Percentiles rank a stretch among this genome's conserved stretches.
Conservation (phyloP, 2,888 invertebrate genomes). For the Sthenelais limicola region DNA sequence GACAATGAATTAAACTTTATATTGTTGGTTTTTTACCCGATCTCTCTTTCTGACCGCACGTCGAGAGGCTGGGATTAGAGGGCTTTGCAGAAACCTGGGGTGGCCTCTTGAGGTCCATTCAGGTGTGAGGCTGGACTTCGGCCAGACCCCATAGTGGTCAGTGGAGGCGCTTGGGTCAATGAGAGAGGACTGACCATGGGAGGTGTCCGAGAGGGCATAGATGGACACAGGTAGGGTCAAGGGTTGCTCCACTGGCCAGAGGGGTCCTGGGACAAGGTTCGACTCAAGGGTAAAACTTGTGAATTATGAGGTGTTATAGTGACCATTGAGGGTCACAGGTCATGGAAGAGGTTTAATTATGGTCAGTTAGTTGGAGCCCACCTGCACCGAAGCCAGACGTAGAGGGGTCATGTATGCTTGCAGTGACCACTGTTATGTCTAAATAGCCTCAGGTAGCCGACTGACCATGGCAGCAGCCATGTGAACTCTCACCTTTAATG, state of each 20-base stretch:
- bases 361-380: slow-evolving; percentile 27
- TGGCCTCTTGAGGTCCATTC: no score
- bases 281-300: not conserved
- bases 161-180: no score
- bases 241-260: slow-evolving; percentile 6
- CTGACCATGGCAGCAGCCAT: slow-evolving; percentile 29
- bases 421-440: slow-evolving; percentile 36
- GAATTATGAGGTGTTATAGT: slow-evolving; percentile 35
- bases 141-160: no score
- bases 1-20: no score
- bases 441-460: slow-evolving; percentile 24
- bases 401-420: not conserved
- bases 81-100: no score
- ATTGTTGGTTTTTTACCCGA: no score
- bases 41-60: no score
- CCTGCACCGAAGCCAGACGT: not conserved
- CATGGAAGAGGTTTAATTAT: slow-evolving; percentile 27
- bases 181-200: slow-evolving; percentile 18
- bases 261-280: slow-evolving; percentile 16
- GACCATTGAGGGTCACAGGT: slow-evolving; percentile 25
- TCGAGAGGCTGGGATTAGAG: no score
- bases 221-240: slow-evolving; percentile 11
- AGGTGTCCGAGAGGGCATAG: not conserved
- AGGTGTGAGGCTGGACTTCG: no score
- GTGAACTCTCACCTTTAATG: slow-evolving; percentile 4